Conservation (phyloP, 2,113 vertebrate species). For the Lepus europaeus region DNA sequence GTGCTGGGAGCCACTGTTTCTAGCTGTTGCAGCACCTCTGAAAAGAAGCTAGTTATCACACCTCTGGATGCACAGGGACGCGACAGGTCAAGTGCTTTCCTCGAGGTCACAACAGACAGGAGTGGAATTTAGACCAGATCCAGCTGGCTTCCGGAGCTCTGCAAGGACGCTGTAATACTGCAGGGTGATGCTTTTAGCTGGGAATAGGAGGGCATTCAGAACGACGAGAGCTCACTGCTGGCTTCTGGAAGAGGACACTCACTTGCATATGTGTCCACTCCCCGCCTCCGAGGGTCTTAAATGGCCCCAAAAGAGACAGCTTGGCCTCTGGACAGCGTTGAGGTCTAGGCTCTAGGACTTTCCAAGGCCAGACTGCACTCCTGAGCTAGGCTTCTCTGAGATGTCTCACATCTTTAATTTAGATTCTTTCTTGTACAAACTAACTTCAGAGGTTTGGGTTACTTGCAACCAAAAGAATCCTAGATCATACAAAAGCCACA, state of each 20-base stretch:
- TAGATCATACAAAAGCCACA: background rate
- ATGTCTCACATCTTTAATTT: background rate
- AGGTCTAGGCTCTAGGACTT: background rate
- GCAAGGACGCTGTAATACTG: fast-evolving
- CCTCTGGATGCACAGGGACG: background rate
- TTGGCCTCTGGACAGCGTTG: fast-evolving
- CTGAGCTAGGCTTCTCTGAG: background rate
- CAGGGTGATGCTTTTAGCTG: background rate
- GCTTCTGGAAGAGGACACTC: background rate
- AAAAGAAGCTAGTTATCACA: background rate
- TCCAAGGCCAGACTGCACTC: background rate
- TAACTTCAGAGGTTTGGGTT: background rate
- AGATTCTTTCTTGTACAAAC: background rate
- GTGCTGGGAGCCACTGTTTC: background rate
- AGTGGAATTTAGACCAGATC: too few species aligned
- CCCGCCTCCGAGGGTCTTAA: background rate
- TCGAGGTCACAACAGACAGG: background rate
- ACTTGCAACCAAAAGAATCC: background rate
- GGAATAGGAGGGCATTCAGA: background rate
- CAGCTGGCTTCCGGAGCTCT: background rate
- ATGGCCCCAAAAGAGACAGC: background rate
- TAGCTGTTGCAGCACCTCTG: background rate
- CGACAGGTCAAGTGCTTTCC: background rate
- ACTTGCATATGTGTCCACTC: too few species aligned
- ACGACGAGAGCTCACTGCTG: background rate